These are phyloP conservation scores for Adelognathus sp. DNA, from an alignment of 2,888 invertebrate genomes.

Conservation along the genomic window DNA sequence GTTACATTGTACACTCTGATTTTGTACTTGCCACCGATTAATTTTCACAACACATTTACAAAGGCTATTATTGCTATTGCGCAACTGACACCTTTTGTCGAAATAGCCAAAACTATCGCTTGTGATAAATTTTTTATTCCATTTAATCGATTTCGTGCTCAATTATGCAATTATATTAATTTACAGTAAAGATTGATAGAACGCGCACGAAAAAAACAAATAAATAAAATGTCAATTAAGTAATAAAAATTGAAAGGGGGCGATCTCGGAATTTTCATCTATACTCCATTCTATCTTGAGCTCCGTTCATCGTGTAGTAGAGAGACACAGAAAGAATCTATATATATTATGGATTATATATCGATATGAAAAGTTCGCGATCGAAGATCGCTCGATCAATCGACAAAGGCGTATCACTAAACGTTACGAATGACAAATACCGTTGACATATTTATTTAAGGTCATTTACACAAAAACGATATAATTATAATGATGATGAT, in stretches of 20 bases:
- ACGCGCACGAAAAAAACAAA: constrained; percentile 11
- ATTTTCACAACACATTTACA: too few species aligned
- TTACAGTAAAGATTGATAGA: background rate
- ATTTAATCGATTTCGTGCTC: background rate
- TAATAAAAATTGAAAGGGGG: background rate
- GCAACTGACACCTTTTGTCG: too few species aligned
- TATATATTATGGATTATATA: background rate
- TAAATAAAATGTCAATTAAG: constrained; percentile 37
- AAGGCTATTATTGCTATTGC: too few species aligned
- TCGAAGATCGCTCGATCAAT: background rate
- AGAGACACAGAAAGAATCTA: background rate
- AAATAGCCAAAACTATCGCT: too few species aligned
- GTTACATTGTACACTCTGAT: too few species aligned
- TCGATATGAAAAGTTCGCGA: background rate
- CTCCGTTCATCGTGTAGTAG: background rate
- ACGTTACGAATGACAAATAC: constrained; percentile 22
- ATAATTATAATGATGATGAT: background rate
- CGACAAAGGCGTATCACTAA: constrained; percentile 28
- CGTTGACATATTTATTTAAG: constrained; percentile 46
- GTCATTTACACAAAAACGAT: constrained; percentile 38
- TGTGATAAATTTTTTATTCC: background rate
- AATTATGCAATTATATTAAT: background rate
- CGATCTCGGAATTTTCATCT: background rate
- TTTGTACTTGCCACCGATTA: too few species aligned
- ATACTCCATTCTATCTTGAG: constrained; percentile 1